These are phyloP conservation scores for Acronicta leporina DNA, from an alignment of 2,888 invertebrate genomes.

Conservation along the genomic window DNA sequence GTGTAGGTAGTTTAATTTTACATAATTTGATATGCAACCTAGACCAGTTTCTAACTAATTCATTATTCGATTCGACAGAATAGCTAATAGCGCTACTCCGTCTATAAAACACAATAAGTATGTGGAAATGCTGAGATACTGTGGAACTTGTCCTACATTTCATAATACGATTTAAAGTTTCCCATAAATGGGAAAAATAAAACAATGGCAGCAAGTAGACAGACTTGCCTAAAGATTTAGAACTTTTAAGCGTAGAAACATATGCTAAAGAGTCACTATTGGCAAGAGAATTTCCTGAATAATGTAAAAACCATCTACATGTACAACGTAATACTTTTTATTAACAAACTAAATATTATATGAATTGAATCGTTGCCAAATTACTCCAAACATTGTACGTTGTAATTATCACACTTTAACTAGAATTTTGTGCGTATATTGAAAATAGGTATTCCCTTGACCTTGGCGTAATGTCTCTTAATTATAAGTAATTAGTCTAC, in stretches of 20 bases:
- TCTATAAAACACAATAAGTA: no score
- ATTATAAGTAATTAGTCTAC: slow-evolving; percentile 64
- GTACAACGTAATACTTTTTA: slow-evolving; percentile 33
- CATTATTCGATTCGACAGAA: not conserved
- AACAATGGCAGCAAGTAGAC: not conserved
- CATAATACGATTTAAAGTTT: not conserved
- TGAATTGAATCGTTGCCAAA: slow-evolving; percentile 53
- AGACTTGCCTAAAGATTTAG: slow-evolving; percentile 7
- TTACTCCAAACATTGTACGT: slow-evolving; percentile 32
- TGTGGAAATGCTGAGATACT: not conserved
- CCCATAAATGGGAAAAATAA: not conserved
- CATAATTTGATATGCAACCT: no score
- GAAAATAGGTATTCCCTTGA: slow-evolving; percentile 35
- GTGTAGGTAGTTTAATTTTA: no score
- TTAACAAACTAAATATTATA: slow-evolving; percentile 27
- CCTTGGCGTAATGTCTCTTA: slow-evolving; percentile 59
- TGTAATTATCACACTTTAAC: slow-evolving; percentile 45
- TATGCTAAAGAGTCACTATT: slow-evolving; percentile 6
- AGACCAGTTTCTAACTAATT: not conserved
- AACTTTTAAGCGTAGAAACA: slow-evolving; percentile 6
- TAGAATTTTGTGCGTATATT: slow-evolving; percentile 43
- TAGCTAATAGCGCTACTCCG: no score
- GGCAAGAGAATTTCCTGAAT: slow-evolving; percentile 14
- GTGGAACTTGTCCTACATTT: not conserved
- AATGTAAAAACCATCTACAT: slow-evolving; percentile 29